Conservation (phyloP, 2,113 vertebrate genomes). For the Mobula birostris region DNA sequence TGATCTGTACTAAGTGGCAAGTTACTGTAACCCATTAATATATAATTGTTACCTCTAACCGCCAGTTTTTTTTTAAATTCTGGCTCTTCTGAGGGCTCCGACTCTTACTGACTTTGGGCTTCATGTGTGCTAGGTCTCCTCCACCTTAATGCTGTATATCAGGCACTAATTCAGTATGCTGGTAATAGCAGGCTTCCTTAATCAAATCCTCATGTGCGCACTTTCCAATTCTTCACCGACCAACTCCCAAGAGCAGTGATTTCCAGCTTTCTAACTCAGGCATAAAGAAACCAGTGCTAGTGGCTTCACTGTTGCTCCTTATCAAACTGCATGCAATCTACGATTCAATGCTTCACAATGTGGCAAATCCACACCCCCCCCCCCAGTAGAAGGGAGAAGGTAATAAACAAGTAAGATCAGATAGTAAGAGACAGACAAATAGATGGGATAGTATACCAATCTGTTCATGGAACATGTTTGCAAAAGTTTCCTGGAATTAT, state of each 20-base stretch:
- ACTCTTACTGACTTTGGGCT: not conserved
- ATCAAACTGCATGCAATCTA: not conserved
- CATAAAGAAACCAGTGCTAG: not conserved
- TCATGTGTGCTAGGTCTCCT: not conserved
- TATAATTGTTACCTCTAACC: not conserved
- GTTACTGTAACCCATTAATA: too few species aligned
- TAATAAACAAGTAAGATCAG: not conserved
- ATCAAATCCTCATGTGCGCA: not conserved
- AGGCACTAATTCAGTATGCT: not conserved
- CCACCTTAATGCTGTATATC: not conserved
- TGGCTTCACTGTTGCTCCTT: not conserved
- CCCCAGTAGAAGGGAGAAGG: not conserved
- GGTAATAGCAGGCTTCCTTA: not conserved
- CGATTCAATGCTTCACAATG: not conserved
- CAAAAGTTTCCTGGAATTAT: not conserved
- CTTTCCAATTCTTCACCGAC: not conserved
- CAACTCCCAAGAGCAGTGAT: not conserved
- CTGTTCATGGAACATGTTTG: not conserved
- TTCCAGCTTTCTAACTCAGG: not conserved
- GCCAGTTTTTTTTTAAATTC: not conserved
- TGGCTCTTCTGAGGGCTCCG: too few species aligned
- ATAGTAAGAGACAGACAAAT: too few species aligned
- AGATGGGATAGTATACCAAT: not conserved
- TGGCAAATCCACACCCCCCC: too few species aligned
- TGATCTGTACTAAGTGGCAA: too few species aligned